Conservation (phyloP, 2,113 vertebrate species). For the Callaeas wilsoni region DNA sequence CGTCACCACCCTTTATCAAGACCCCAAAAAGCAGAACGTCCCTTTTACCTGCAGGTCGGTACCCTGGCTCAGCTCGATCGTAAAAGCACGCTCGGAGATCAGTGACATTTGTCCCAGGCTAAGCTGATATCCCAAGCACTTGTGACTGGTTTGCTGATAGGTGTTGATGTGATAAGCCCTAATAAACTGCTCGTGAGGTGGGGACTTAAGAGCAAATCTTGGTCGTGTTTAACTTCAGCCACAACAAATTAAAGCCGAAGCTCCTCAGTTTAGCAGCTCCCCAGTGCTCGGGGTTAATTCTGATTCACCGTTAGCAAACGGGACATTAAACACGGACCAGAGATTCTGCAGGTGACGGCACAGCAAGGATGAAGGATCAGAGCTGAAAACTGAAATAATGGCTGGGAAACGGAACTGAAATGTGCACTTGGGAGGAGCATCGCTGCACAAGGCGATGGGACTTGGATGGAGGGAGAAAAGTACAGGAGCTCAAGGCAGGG, state of each 20-base stretch:
- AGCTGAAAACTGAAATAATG: not conserved
- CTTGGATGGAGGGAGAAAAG: not conserved
- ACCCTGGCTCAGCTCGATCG: not conserved
- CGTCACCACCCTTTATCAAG: fast-evolving
- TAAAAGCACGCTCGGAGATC: not conserved
- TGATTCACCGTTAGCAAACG: fast-evolving
- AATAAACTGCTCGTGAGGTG: not conserved
- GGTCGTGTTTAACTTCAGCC: not conserved
- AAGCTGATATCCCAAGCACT: not conserved
- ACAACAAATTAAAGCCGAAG: not conserved
- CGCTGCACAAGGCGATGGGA: fast-evolving
- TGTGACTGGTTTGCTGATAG: not conserved
- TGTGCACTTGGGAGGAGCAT: not conserved
- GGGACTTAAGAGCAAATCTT: not conserved
- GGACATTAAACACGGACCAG: not conserved
- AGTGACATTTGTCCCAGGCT: not conserved
- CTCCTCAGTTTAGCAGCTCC: not conserved
- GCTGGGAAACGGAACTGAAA: not conserved
- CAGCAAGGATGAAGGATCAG: not conserved
- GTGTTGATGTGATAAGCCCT: not conserved
- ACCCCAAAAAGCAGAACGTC: fast-evolving
- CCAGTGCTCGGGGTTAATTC: not conserved
- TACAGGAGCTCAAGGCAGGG: not conserved
- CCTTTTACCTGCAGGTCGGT: not conserved
- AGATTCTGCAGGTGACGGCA: not conserved